These are phyloP conservation scores for Rhagoletis zephyria DNA, from an alignment of 1,140 invertebrate species.

Conservation along the genomic window DNA sequence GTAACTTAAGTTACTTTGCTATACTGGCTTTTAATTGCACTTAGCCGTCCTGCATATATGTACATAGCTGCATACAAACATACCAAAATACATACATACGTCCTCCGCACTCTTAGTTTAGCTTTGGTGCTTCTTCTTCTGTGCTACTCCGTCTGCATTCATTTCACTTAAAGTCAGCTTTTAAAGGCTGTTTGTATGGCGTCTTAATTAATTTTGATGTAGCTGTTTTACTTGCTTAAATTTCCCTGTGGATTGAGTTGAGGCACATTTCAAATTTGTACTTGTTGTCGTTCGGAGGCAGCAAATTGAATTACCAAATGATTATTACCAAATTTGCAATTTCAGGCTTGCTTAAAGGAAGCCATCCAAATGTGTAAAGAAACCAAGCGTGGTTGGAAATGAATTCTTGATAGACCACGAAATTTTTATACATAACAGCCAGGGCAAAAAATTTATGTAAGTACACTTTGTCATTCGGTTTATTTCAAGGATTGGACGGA, in stretches of 20 bases:
- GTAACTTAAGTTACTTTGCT: constrained; percentile 47
- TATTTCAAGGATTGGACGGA: too few relatives aligned
- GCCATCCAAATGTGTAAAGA: too few relatives aligned
- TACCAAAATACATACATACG: background rate
- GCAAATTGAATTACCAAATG: constrained; percentile 27
- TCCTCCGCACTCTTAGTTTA: background rate
- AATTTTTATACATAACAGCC: too few relatives aligned
- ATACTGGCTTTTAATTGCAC: constrained; percentile 20
- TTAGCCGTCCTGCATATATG: background rate
- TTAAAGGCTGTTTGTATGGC: background rate
- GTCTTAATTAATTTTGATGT: constrained; percentile 44
- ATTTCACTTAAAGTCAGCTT: background rate
- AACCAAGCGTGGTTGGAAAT: too few relatives aligned
- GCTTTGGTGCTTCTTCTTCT: constrained; percentile 1
- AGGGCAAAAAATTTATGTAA: too few relatives aligned
- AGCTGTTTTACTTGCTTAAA: constrained; percentile 22
- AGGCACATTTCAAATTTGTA: background rate
- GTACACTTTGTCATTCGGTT: too few relatives aligned
- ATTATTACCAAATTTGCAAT: background rate
- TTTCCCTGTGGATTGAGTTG: constrained; percentile 7
- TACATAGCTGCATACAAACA: background rate
- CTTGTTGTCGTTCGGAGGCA: background rate
- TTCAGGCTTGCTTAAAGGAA: background rate
- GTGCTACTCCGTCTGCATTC: background rate
- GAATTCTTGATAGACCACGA: too few relatives aligned